These are phyloP conservation scores for Xerus inauris DNA, from an alignment of 2,113 vertebrate species.

Conservation along the genomic window DNA sequence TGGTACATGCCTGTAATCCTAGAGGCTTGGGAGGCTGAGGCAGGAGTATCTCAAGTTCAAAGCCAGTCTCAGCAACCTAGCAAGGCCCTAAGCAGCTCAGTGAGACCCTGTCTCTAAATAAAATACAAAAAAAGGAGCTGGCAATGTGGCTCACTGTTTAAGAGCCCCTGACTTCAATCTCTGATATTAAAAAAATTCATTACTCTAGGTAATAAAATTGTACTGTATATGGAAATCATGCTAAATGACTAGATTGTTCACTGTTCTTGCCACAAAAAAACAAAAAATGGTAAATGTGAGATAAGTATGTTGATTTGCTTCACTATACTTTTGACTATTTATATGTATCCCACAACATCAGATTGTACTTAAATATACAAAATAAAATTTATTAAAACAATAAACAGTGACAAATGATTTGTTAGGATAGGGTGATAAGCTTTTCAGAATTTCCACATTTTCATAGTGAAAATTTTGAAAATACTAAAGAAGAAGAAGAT, in stretches of 20 bases:
- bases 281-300: not conserved
- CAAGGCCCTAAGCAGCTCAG: too few relatives aligned
- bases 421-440: not conserved
- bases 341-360: not conserved
- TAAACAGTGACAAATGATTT: not conserved
- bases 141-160: too few relatives aligned
- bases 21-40: too few relatives aligned
- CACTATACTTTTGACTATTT: not conserved
- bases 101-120: too few relatives aligned
- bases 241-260: not conserved
- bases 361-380: not conserved
- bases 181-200: too few relatives aligned
- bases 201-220: too few relatives aligned
- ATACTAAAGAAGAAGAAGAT: not conserved
- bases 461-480: not conserved
- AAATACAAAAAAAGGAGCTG: too few relatives aligned
- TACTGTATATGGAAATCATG: too few relatives aligned
- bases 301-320: not conserved
- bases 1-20: too few relatives aligned
- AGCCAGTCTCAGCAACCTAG: too few relatives aligned
- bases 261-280: not conserved
- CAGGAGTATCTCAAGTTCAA: too few relatives aligned
- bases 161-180: too few relatives aligned
- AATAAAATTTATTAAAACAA: not conserved
- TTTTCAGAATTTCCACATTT: conserved; percentile 34